phyloP scores from a whole-genome alignment of 1,140 invertebrate species.

The Telenomus remus region DNA sequence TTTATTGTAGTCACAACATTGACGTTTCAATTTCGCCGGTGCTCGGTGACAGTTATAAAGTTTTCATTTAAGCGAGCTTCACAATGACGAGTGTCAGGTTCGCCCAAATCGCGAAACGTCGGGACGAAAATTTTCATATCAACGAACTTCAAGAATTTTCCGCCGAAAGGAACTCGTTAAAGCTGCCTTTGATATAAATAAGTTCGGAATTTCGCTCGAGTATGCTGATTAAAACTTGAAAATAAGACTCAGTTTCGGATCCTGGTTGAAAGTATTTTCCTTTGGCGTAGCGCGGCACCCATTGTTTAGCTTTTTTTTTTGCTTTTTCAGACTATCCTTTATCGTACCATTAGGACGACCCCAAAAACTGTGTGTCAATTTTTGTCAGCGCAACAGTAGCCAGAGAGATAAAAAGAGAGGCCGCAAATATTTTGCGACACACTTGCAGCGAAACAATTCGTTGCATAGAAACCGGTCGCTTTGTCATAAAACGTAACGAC shows the following conservation, averaged over 20 bases:
- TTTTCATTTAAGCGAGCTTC: slow-evolving; percentile 3
- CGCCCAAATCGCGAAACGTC: slow-evolving; percentile 37
- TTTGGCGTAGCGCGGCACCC: slow-evolving; percentile 2
- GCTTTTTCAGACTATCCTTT: slow-evolving; percentile 1
- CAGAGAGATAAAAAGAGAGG: slow-evolving; percentile 7
- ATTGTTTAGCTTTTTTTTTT: slow-evolving; percentile 1
- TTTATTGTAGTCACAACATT: slow-evolving; percentile 33
- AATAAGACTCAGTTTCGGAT: slow-evolving; percentile 33
- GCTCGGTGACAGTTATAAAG: slow-evolving; percentile 33
- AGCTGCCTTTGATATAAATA: slow-evolving; percentile 47
- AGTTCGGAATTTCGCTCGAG: slow-evolving; percentile 28
- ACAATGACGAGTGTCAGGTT: slow-evolving; percentile 11
- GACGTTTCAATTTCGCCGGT: slow-evolving; percentile 28
- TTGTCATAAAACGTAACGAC: slow-evolving; percentile 59
- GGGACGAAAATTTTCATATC: slow-evolving; percentile 41
- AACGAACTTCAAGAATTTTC: slow-evolving; percentile 34
- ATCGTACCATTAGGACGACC: slow-evolving; percentile 17
- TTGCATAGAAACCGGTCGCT: slow-evolving; percentile 33
- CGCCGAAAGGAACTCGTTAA: slow-evolving; percentile 27
- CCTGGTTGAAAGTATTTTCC: slow-evolving; percentile 19
- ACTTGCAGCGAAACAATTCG: slow-evolving; percentile 36
- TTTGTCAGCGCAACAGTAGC: slow-evolving; percentile 20
- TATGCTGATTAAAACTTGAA: slow-evolving; percentile 45
- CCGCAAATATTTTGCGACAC: slow-evolving; percentile 32
- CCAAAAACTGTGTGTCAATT: slow-evolving; percentile 31